Evolutionary conservation across 1,140 invertebrate species (phyloP).

Genomic region (Pogonus chalceus): DNA sequence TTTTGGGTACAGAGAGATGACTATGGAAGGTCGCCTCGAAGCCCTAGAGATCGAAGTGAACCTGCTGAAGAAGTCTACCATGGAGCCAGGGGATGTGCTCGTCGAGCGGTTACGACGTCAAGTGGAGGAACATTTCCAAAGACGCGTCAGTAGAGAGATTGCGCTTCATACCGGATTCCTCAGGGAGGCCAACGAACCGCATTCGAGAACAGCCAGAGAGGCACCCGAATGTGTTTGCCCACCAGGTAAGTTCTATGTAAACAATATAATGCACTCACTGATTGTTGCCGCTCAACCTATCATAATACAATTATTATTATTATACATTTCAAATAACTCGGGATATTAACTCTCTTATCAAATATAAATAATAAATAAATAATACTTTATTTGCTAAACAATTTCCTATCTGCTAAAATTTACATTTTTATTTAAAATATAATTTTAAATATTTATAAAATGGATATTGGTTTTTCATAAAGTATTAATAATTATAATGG

Average conservation of each 20-base stretch:
- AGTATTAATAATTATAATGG: no score
- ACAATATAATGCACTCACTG: no score
- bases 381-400: no score
- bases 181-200: background rate
- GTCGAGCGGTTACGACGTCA: slow-evolving; percentile 25
- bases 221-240: slow-evolving; percentile 33
- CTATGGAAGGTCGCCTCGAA: slow-evolving; percentile 22
- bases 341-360: no score
- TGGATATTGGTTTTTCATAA: no score
- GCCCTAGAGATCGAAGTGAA: slow-evolving; percentile 26
- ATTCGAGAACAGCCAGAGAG: slow-evolving; percentile 21
- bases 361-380: no score
- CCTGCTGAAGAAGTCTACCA: slow-evolving; percentile 19
- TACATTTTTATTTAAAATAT: no score
- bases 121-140: slow-evolving; percentile 20
- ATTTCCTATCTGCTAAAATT: no score
- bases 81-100: slow-evolving; percentile 20
- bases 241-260: slow-evolving; percentile 30
- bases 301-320: no score
- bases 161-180: slow-evolving; percentile 3
- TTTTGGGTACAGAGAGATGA: slow-evolving; percentile 25
- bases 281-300: no score
- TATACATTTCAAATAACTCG: no score
- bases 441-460: no score
- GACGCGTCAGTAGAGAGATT: slow-evolving; percentile 23